phyloP scores from a whole-genome alignment of 2,797 vertebrate species.

The Serranus cabrilla region DNA sequence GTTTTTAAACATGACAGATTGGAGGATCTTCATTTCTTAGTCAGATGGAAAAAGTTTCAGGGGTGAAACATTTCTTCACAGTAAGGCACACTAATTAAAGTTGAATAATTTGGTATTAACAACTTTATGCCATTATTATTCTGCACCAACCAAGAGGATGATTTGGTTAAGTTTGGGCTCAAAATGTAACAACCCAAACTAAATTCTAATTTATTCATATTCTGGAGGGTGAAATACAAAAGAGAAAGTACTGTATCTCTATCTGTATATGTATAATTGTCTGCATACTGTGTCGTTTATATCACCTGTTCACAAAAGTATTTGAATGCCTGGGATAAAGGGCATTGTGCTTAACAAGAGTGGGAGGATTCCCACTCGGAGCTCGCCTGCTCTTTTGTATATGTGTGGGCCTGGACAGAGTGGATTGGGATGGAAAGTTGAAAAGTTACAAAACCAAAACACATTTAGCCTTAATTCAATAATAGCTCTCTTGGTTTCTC shows the following conservation, averaged over 20 bases:
- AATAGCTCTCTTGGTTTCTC: constrained; percentile 15
- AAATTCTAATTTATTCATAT: neutral
- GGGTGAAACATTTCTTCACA: neutral
- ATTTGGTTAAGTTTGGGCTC: neutral
- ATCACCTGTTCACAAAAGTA: constrained; percentile 14
- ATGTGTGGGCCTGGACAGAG: constrained; percentile 46
- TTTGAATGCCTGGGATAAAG: constrained; percentile 26
- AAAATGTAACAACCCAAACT: neutral
- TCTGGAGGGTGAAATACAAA: neutral
- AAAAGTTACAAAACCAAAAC: constrained; percentile 59
- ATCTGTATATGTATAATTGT: neutral
- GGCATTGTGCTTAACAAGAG: constrained; percentile 41
- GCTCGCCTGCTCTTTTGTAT: constrained; percentile 48
- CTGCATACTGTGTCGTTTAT: constrained; percentile 2
- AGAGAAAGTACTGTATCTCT: neutral
- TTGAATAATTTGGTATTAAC: neutral
- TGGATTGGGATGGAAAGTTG: constrained; percentile 41
- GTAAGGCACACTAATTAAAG: neutral
- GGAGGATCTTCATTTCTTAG: constrained; percentile 37
- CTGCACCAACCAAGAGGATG: neutral
- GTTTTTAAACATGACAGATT: constrained; percentile 28
- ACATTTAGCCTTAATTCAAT: constrained; percentile 45
- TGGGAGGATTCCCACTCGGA: constrained; percentile 49
- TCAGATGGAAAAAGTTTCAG: constrained; percentile 24
- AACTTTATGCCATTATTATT: neutral